Evolutionary conservation across 1,140 invertebrate genomes (phyloP).

Genomic region (Vanessa tameamea): DNA sequence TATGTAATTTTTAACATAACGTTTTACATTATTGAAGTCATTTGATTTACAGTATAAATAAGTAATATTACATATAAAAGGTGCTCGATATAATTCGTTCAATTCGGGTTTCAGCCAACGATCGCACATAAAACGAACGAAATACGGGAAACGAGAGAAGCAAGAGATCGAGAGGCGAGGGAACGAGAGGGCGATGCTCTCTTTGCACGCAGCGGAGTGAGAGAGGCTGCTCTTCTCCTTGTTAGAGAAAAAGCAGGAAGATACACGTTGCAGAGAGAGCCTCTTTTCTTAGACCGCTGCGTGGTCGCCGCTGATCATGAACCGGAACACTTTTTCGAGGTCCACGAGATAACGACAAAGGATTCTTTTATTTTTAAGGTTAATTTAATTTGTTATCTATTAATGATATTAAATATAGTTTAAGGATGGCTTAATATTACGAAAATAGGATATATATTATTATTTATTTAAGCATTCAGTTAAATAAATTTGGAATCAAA

Average conservation of each 20-base stretch:
- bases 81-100: background rate
- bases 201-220: slow-evolving; percentile 85
- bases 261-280: slow-evolving; percentile 92
- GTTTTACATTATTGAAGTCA: no score
- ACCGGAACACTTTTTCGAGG: slow-evolving; percentile 96
- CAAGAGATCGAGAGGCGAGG: slow-evolving; percentile 67
- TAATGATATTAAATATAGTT: background rate
- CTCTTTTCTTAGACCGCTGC: slow-evolving; percentile 93
- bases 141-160: slow-evolving; percentile 72
- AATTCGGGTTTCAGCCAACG: slow-evolving; percentile 63
- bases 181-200: slow-evolving; percentile 74
- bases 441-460: no score
- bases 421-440: background rate
- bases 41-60: no score
- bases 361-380: slow-evolving; percentile 98
- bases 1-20: no score
- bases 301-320: slow-evolving; percentile 94
- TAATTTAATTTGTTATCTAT: slow-evolving; percentile 24
- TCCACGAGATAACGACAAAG: slow-evolving; percentile 95
- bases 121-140: slow-evolving; percentile 76
- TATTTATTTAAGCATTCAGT: no score
- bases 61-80: background rate
- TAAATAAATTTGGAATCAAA: no score
- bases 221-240: slow-evolving; percentile 92
- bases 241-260: slow-evolving; percentile 94